Base-by-base conservation (phyloP, 37 sponge, comb jelly and placozoan species). In the Tethya wilhelma region DNA sequence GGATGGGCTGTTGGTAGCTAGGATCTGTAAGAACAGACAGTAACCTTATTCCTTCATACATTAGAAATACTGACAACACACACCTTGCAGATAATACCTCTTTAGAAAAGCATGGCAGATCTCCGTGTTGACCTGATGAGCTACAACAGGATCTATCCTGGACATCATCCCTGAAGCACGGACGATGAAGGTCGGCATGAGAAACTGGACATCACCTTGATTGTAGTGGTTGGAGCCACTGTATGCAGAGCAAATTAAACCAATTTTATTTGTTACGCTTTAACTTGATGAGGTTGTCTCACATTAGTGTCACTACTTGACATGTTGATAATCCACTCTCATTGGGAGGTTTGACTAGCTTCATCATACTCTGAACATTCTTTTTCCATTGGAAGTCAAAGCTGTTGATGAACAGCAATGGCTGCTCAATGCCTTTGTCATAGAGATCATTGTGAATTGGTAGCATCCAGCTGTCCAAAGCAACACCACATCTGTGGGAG, bases 351-450 rank as follows among this genome's bases (percentile, higher is more conserved):
- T 43, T 74, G 44, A 77, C 44, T 32, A 79, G 38, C 26, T 74
- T 74, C 75, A 79, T 79, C 69, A 90, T 90, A 31, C 46, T 64
- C 42, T 69, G 28, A 4, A 90, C 69, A 37, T 79, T 84, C 46
- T 90, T 71, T 42, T 68, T 65, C 85, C 85, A 90, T 55, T 90
- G 90, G 43, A 78, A 90, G 46, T 37, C 56, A 42, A 31, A 79
- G 41, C 77, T 68, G 84, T 89, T 93, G 86, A 93, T 93, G 74
- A 93, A 85, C 6, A 88, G 56, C 0, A 89, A 68, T 33, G 93
- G 93, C 25, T 81, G 79, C 11, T 85, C 46, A 8, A 87, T 33
- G 17, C 58, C 73, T 14, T 83, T 25, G 23, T 79, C 56, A n/a
- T 70, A 69, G 26, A 82, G 40, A 22, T 89, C 86, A 26, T 59